Conservation (phyloP, 53 echinoderm and acorn worm species). For the Mesocentrotus franciscanus region DNA sequence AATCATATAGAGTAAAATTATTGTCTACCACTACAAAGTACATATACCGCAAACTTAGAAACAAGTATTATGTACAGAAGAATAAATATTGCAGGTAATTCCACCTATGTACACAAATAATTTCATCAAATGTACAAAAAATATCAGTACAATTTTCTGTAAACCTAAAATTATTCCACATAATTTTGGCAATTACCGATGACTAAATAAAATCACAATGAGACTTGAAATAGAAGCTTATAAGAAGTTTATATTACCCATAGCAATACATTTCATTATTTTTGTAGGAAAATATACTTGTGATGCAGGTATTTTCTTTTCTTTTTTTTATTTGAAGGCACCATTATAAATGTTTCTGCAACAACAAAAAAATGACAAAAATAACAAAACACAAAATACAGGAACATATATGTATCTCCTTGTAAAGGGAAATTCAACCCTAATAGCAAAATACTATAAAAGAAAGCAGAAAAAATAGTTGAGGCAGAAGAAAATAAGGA, state of each 20-base stretch:
- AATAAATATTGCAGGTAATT: slow-evolving; percentile 42
- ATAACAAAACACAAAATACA: background rate
- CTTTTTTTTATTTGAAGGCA: background rate
- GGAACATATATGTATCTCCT: too few species aligned
- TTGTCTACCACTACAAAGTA: background rate
- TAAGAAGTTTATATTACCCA: background rate
- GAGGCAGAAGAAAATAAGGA: too few species aligned
- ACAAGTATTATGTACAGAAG: slow-evolving; percentile 14
- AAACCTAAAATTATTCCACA: background rate
- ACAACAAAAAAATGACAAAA: background rate
- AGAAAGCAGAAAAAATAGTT: too few species aligned
- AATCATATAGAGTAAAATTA: background rate
- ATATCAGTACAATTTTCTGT: slow-evolving; percentile 3
- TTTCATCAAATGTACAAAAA: slow-evolving; percentile 35
- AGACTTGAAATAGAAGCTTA: background rate
- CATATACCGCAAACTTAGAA: background rate
- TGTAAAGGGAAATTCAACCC: too few species aligned
- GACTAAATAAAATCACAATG: background rate
- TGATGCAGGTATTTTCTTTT: background rate
- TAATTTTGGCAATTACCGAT: background rate
- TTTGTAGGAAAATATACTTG: background rate
- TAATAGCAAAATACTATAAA: too few species aligned
- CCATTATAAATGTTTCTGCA: background rate
- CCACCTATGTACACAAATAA: background rate
- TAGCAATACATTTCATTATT: background rate